phyloP scores from a whole-genome alignment of 37 sponge, comb jelly and placozoan species.

The Halisarca cf. caerulea region DNA sequence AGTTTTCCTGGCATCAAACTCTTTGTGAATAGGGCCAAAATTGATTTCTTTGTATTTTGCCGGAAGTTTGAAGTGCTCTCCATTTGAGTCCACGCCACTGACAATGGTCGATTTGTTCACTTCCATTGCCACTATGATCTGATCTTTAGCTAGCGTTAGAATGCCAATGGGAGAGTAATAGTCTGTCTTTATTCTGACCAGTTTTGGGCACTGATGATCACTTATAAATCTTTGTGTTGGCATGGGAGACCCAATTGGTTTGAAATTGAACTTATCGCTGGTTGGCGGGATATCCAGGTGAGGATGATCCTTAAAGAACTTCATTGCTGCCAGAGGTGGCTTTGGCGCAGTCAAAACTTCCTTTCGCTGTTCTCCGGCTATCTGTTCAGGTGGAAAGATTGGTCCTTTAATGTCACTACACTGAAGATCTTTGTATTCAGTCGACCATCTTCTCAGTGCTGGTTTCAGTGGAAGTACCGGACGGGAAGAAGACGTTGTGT shows the following conservation, averaged over 20 bases:
- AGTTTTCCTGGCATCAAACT: neutral
- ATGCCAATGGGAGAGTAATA: slow-evolving; percentile 1
- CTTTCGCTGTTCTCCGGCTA: no score
- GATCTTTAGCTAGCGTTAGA: neutral
- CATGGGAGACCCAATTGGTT: neutral
- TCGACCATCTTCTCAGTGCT: no score
- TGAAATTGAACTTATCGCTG: neutral
- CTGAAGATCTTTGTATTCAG: no score
- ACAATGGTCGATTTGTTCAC: neutral
- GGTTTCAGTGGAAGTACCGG: no score
- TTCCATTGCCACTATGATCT: neutral
- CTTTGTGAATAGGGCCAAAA: neutral
- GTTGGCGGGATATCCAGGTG: no score
- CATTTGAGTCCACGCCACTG: neutral
- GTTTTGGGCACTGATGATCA: neutral
- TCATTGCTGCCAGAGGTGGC: no score
- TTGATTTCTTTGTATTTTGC: neutral
- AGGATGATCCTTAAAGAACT: no score
- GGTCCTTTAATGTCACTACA: no score
- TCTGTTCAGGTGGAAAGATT: no score
- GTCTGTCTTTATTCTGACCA: slow-evolving; percentile 1
- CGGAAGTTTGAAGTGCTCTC: neutral
- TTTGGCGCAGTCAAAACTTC: no score
- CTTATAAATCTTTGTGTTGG: neutral
- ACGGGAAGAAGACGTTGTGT: no score